Evolutionary conservation across 2,113 vertebrate genomes (phyloP).

Genomic region (Melanerpes formicivorus): DNA sequence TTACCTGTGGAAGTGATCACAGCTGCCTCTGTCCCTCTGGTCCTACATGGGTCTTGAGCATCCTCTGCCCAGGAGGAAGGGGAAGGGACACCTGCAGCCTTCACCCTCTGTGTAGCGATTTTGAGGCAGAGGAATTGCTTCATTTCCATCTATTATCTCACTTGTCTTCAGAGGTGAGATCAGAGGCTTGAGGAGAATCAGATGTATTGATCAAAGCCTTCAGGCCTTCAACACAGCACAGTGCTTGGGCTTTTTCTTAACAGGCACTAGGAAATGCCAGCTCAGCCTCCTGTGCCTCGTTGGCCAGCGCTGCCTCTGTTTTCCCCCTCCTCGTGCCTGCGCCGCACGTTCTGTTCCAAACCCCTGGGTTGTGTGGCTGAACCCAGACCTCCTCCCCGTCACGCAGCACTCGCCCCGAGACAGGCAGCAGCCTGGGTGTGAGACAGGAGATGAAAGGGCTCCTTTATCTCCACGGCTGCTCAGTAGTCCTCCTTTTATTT

Average conservation of each 20-base stretch:
- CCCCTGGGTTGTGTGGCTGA: not conserved
- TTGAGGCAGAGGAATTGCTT: not conserved
- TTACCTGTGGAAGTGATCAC: fast-evolving
- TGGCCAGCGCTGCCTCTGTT: not conserved
- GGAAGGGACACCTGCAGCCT: not conserved
- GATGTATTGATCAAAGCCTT: not conserved
- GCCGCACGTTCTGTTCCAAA: not conserved
- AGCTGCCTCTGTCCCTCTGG: not conserved
- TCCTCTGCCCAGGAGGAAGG: not conserved
- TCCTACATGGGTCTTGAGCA: not conserved
- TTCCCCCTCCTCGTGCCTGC: not conserved
- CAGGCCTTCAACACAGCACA: fast-evolving
- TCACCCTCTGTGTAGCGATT: fast-evolving
- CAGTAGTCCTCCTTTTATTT: not conserved
- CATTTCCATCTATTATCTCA: not conserved
- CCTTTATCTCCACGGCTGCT: not conserved
- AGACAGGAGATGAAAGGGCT: conserved; percentile 36
- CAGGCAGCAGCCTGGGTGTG: not conserved
- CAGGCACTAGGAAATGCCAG: fast-evolving
- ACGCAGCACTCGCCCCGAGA: not conserved
- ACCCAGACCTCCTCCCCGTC: not conserved
- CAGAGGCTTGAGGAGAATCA: not conserved
- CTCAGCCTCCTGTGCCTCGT: fast-evolving
- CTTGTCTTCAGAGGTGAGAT: not conserved
- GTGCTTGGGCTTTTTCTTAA: not conserved